Evolutionary conservation across 2,888 invertebrate genomes (phyloP), one percentile per base, ranked within the genome.

Genomic region (Amphipyra berbera): DNA sequence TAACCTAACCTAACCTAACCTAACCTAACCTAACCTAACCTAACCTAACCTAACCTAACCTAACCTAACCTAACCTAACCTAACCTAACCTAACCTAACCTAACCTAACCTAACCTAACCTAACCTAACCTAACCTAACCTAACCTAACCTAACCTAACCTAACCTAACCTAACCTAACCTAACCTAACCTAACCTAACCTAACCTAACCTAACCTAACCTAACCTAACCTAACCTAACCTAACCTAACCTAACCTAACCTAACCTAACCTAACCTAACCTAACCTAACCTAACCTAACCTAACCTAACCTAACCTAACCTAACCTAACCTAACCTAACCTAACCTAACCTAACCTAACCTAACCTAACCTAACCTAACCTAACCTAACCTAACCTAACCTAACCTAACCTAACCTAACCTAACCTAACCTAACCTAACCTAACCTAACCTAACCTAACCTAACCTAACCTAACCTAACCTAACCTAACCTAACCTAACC

Each of bases 271-370:
- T 50, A 49, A 58, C 45, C 58, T 49, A 50, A 58, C 58, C 58
- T 50, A 58, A 58, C 50, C 42, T 56, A 57, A 56, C 62, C 57
- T 57, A 57, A 57, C 57, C 62, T 62, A 57, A 57, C 61, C 61
- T 61, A 62, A 62, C 57, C 71, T 57, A 68, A 65, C 67, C 71
- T 68, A 61, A 68, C 72, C 72, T 72, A 72, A 69, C 73, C 68
- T 67, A 69, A 66, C 72, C 68, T 67, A 72, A 72, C 73, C 72
- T 72, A 68, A 73, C 68, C 72, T 73, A 68, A 73, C 72, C 72
- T 68, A 66, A 68, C 72, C 68, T 68, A 73, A 73, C 72, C 72
- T 72, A 62, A 68, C 68, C 72, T 72, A 69, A 69, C 69, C 67
- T 64, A 66, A 64, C 68, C 63, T 64, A 69, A 59, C 70, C 68